Conservation (phyloP, 2,888 invertebrate species). For the Loripinus fragilis region DNA sequence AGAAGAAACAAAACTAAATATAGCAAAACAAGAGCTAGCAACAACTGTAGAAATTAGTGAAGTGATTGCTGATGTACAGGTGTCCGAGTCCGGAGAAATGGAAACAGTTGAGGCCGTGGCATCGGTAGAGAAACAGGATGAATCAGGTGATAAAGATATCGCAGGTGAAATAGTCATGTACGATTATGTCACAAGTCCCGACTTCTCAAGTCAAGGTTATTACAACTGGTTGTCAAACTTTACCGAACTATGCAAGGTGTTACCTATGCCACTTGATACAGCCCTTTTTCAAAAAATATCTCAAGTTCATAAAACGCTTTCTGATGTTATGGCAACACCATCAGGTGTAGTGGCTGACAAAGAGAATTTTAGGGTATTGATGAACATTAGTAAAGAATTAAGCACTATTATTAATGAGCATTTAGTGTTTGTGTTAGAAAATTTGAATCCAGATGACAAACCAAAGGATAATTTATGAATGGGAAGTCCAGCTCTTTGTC, state of each 20-base stretch:
- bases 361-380: slow-evolving; percentile 79
- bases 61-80: background rate
- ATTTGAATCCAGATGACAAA: slow-evolving; percentile 50
- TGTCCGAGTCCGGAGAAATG: background rate
- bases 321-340: slow-evolving; percentile 80
- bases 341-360: slow-evolving; percentile 78
- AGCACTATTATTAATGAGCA: slow-evolving; percentile 78
- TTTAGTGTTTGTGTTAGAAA: slow-evolving; percentile 74
- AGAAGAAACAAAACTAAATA: background rate
- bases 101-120: slow-evolving; percentile 38
- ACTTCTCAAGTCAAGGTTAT: slow-evolving; percentile 80
- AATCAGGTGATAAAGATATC: background rate
- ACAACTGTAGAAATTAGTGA: too few relatives aligned
- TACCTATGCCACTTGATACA: slow-evolving; percentile 77
- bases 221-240: slow-evolving; percentile 81
- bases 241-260: slow-evolving; percentile 77
- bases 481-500: too few relatives aligned
- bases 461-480: background rate
- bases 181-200: slow-evolving; percentile 77
- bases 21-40: background rate
- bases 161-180: background rate
- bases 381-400: slow-evolving; percentile 79
- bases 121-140: background rate
- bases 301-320: slow-evolving; percentile 80
- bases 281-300: slow-evolving; percentile 80